A percentile compares a stretch with the other conserved stretches of the same genome.
phyloP scores from a whole-genome alignment of 1,140 invertebrate genomes.

The Microplitis mediator region DNA sequence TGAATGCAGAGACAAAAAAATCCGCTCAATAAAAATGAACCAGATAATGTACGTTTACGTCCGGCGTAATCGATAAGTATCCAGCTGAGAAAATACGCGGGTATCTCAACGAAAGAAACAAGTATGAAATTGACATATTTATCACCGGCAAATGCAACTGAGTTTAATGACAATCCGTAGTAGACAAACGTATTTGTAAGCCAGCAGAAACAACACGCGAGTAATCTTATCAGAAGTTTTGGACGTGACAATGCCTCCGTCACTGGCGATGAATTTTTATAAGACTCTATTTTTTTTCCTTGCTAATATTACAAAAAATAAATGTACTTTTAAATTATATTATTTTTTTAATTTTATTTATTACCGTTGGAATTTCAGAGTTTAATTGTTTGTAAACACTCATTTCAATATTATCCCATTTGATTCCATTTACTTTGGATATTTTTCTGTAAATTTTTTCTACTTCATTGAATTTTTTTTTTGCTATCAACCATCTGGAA shows the following conservation, averaged over 20 bases:
- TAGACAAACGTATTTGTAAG: slow-evolving; percentile 75
- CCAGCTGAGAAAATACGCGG: slow-evolving; percentile 71
- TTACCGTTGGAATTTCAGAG: slow-evolving; percentile 16
- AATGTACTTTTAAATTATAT: too few relatives aligned
- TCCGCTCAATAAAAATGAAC: slow-evolving; percentile 68
- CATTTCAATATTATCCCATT: slow-evolving; percentile 64
- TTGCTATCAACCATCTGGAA: slow-evolving; percentile 75
- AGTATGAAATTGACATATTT: slow-evolving; percentile 75
- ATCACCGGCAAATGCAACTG: slow-evolving; percentile 75
- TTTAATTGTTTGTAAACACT: slow-evolving; percentile 53
- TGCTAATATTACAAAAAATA: not conserved
- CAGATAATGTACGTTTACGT: slow-evolving; percentile 66
- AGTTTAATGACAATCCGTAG: slow-evolving; percentile 81
- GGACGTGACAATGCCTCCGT: slow-evolving; percentile 64
- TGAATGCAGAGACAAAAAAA: slow-evolving; percentile 53
- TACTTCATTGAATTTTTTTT: slow-evolving; percentile 70
- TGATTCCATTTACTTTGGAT: slow-evolving; percentile 72
- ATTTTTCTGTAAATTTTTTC: slow-evolving; percentile 67
- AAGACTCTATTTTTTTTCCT: slow-evolving; percentile 15
- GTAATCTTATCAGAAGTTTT: slow-evolving; percentile 67
- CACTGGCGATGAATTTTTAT: slow-evolving; percentile 8
- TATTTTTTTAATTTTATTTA: not conserved
- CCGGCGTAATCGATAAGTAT: slow-evolving; percentile 70
- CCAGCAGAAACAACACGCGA: slow-evolving; percentile 73
- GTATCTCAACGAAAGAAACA: slow-evolving; percentile 74